Conservation (phyloP, 2,888 invertebrate species). For the Caenorhabditis sp. region DNA sequence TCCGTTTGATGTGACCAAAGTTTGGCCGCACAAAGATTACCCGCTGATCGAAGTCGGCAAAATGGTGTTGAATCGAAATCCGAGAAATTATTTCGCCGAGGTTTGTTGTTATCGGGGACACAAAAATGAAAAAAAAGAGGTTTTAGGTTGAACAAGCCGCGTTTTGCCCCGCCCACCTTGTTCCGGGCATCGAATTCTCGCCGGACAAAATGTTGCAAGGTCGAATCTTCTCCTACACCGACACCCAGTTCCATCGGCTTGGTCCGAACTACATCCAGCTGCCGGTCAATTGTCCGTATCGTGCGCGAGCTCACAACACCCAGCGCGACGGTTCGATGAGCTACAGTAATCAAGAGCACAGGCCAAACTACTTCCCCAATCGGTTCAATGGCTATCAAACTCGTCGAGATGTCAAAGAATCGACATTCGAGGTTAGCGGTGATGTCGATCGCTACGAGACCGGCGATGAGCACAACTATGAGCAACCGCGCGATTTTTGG, state of each 20-base stretch:
- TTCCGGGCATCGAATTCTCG: conserved; percentile 71
- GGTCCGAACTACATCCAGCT: conserved; percentile 91
- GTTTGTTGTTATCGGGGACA: conserved; percentile 10
- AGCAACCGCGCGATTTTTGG: conserved; percentile 85
- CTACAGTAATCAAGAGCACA: conserved; percentile 81
- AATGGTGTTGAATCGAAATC: conserved; percentile 69
- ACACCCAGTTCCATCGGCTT: conserved; percentile 89
- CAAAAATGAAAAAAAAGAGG: not conserved
- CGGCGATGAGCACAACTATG: conserved; percentile 86
- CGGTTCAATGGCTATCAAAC: conserved; percentile 86
- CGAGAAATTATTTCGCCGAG: conserved; percentile 70
- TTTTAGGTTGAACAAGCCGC: conserved; percentile 66
- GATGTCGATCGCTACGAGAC: conserved; percentile 83
- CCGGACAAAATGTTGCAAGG: conserved; percentile 72
- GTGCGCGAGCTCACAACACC: conserved; percentile 77
- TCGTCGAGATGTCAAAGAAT: conserved; percentile 65
- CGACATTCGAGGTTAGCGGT: conserved; percentile 78
- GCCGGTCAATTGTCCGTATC: conserved; percentile 86
- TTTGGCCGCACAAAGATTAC: conserved; percentile 70
- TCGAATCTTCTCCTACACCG: conserved; percentile 78
- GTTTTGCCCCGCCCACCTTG: conserved; percentile 69
- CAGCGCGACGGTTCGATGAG: conserved; percentile 86
- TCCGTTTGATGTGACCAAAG: conserved; percentile 74
- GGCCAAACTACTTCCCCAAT: conserved; percentile 95
- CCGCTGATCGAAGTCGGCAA: conserved; percentile 70